phyloP scores from a whole-genome alignment of 2,888 invertebrate genomes.

The Hemicrepidius hirtus region DNA sequence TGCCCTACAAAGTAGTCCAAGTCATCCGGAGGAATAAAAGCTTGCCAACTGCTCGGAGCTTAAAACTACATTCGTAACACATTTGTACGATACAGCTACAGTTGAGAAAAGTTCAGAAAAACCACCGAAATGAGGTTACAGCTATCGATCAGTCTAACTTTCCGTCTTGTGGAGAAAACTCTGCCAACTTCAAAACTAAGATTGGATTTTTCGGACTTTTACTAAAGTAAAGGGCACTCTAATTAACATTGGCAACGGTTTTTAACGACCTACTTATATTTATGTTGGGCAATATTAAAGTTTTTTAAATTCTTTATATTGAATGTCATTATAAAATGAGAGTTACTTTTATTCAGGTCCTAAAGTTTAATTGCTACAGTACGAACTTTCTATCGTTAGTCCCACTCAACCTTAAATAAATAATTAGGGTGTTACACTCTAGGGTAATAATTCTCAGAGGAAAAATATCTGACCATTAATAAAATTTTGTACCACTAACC shows the following conservation, averaged over 20 bases:
- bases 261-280: background rate
- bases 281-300: background rate
- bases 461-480: too few relatives aligned
- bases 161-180: slow-evolving; percentile 28
- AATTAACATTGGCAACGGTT: slow-evolving; percentile 3
- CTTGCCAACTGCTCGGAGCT: slow-evolving; percentile 43
- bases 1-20: slow-evolving; percentile 27
- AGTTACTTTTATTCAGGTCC: too few relatives aligned
- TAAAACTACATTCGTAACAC: slow-evolving; percentile 47
- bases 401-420: too few relatives aligned
- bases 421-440: too few relatives aligned
- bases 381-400: too few relatives aligned
- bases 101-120: slow-evolving; percentile 44
- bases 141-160: slow-evolving; percentile 43
- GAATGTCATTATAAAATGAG: too few relatives aligned
- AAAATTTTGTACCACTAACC: too few relatives aligned
- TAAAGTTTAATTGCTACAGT: too few relatives aligned
- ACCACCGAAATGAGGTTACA: slow-evolving; percentile 45
- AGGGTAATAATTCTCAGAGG: too few relatives aligned
- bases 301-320: too few relatives aligned
- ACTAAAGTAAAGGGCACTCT: background rate
- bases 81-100: slow-evolving; percentile 44
- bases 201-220: slow-evolving; percentile 27
- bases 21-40: slow-evolving; percentile 33
- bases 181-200: slow-evolving; percentile 21